Evolutionary conservation across 2,888 invertebrate species (phyloP).

Genomic region (Drosophila colorata): DNA sequence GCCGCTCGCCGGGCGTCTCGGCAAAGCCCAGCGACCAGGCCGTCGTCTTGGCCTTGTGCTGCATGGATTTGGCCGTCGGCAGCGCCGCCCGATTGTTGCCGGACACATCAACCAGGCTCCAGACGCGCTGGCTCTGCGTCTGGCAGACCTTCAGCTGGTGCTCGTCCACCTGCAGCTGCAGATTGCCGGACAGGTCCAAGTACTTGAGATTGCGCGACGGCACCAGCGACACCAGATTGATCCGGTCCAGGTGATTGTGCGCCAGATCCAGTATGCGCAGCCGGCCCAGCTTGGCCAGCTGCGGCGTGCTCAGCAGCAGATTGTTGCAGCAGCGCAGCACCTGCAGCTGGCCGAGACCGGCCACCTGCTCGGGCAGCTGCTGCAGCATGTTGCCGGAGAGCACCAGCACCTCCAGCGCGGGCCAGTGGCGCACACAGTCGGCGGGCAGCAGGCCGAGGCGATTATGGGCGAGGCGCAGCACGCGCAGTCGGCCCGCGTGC

Average conservation of each 20-base stretch:
- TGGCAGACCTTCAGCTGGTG: constrained; percentile 92
- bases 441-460: constrained; percentile 91
- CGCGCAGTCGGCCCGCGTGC: constrained; percentile 88
- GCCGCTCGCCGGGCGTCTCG: constrained; percentile 90
- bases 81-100: constrained; percentile 90
- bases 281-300: constrained; percentile 90
- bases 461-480: constrained; percentile 92
- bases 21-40: constrained; percentile 94
- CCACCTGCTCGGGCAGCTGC: constrained; percentile 91
- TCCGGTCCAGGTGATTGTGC: constrained; percentile 92
- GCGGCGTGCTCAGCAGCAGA: constrained; percentile 90
- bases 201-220: constrained; percentile 94
- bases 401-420: constrained; percentile 92
- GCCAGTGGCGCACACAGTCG: constrained; percentile 91
- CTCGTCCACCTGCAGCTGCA: constrained; percentile 92
- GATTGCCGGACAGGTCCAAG: constrained; percentile 93
- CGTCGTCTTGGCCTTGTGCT: constrained; percentile 86
- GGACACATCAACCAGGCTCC: constrained; percentile 94
- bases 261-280: constrained; percentile 93
- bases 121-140: constrained; percentile 91
- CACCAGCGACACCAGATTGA: constrained; percentile 91
- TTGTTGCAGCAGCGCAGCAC: constrained; percentile 94
- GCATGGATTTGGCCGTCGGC: constrained; percentile 85
- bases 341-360: constrained; percentile 89
- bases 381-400: constrained; percentile 93